These are phyloP conservation scores for Didymodactylos carnosus DNA, from an alignment of 2,888 invertebrate genomes.

Conservation along the genomic window DNA sequence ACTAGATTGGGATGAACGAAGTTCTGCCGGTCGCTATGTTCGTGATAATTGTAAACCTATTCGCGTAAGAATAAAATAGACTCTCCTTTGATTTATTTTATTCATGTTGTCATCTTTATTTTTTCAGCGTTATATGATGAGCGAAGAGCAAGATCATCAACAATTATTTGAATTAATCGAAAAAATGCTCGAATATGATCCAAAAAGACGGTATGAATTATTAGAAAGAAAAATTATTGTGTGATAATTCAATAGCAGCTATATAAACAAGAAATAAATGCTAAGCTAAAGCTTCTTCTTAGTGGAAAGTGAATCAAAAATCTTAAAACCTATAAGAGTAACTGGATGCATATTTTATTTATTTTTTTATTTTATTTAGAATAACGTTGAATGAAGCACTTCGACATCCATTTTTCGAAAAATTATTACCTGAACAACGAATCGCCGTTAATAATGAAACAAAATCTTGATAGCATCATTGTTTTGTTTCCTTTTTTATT, in stretches of 20 bases:
- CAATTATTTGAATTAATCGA: constrained; percentile 73
- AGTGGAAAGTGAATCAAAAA: no score
- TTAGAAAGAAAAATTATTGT: background rate
- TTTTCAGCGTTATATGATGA: constrained; percentile 64
- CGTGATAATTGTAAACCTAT: constrained; percentile 91
- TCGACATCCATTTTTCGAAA: constrained; percentile 10
- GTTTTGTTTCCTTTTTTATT: no score
- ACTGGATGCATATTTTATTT: no score
- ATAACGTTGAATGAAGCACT: constrained; percentile 5
- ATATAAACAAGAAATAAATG: no score
- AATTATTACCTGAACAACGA: background rate
- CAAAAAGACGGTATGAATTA: constrained; percentile 3
- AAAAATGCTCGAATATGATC: constrained; percentile 14
- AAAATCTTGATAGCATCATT: background rate
- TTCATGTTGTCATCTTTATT: background rate
- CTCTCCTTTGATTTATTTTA: constrained; percentile 3
- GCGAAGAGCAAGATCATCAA: constrained; percentile 68
- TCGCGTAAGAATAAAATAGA: constrained; percentile 45
- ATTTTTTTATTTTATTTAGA: background rate
- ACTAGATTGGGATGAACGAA: constrained; percentile 91
- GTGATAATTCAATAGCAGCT: no score
- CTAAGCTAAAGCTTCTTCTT: no score
- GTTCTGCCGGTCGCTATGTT: constrained; percentile 85
- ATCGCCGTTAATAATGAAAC: background rate
- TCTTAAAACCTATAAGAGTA: no score